A percentile compares a stretch with the other conserved stretches of the same genome.
These are phyloP conservation scores for Paramisgurnus dabryanus DNA, from an alignment of 2,113 vertebrate genomes.

Conservation along the genomic window DNA sequence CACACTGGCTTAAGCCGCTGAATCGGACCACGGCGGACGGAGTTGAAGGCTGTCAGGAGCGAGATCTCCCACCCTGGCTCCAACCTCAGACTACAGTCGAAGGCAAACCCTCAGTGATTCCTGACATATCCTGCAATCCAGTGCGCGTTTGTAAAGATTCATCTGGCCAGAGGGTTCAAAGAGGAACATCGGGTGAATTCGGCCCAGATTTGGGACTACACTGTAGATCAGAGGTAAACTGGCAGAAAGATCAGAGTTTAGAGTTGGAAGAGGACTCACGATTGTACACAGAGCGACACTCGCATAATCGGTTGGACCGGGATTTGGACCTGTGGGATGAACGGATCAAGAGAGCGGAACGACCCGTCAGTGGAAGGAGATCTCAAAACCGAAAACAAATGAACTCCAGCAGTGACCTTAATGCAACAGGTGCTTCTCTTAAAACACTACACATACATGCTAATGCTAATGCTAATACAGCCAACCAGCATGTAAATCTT, in stretches of 20 bases:
- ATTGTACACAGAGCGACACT: neutral
- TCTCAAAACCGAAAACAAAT: conserved; percentile 51
- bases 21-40: conserved; percentile 58
- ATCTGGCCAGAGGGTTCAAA: conserved; percentile 31
- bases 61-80: conserved; percentile 78
- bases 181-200: conserved; percentile 55
- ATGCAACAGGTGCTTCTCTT: conserved; percentile 24
- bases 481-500: too few species aligned
- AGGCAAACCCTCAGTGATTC: conserved; percentile 65
- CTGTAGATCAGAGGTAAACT: conserved; percentile 40
- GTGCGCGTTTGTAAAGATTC: conserved; percentile 62
- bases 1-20: conserved; percentile 81
- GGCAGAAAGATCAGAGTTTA: neutral
- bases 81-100: conserved; percentile 66
- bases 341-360: conserved; percentile 61
- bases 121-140: conserved; percentile 64
- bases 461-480: too few species aligned
- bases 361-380: conserved; percentile 76
- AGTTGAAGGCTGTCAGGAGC: conserved; percentile 53
- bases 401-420: conserved; percentile 41
- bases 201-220: conserved; percentile 50
- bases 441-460: neutral
- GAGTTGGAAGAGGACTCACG: neutral
- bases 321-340: conserved; percentile 69
- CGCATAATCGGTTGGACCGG: neutral